These are phyloP conservation scores for Smittia sp. DNA, from an alignment of 2,888 invertebrate genomes.

Conservation along the genomic window DNA sequence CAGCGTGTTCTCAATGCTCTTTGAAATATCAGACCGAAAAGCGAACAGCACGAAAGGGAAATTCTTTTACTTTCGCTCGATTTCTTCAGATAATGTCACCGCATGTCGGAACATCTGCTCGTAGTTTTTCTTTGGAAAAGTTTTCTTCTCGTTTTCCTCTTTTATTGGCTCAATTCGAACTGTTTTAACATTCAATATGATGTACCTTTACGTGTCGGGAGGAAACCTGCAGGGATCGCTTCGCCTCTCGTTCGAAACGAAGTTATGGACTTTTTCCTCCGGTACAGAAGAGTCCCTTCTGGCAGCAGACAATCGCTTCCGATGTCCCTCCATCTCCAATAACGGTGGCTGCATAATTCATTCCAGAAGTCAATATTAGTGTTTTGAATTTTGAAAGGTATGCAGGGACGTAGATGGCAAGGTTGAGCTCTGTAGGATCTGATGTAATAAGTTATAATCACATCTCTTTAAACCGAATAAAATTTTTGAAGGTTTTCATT, in stretches of 20 bases:
- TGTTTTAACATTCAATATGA: constrained; percentile 30
- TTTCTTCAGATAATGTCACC: constrained; percentile 16
- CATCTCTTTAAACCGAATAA: too few species aligned
- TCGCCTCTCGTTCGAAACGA: not conserved
- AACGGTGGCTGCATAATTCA: constrained; percentile 9
- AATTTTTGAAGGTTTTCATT: too few species aligned
- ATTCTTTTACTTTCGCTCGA: constrained; percentile 20
- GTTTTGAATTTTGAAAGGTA: not conserved
- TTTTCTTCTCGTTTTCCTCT: constrained; percentile 13
- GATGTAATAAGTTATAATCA: too few species aligned
- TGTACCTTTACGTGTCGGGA: constrained; percentile 35
- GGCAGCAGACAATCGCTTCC: constrained; percentile 11
- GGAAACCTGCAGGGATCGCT: constrained; percentile 1
- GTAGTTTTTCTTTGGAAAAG: constrained; percentile 14
- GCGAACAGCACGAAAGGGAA: not conserved
- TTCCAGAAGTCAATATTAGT: constrained; percentile 14
- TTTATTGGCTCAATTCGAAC: constrained; percentile 23
- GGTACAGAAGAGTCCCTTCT: constrained; percentile 3
- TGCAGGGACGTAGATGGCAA: not conserved
- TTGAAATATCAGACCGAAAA: not conserved
- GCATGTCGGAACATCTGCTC: constrained; percentile 20
- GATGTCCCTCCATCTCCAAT: constrained; percentile 5
- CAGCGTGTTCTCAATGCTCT: not conserved
- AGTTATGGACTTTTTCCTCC: constrained; percentile 10
- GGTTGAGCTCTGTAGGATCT: too few species aligned